Base-by-base conservation (phyloP, 2,113 vertebrate genomes). In the Vireo altiloquus region DNA sequence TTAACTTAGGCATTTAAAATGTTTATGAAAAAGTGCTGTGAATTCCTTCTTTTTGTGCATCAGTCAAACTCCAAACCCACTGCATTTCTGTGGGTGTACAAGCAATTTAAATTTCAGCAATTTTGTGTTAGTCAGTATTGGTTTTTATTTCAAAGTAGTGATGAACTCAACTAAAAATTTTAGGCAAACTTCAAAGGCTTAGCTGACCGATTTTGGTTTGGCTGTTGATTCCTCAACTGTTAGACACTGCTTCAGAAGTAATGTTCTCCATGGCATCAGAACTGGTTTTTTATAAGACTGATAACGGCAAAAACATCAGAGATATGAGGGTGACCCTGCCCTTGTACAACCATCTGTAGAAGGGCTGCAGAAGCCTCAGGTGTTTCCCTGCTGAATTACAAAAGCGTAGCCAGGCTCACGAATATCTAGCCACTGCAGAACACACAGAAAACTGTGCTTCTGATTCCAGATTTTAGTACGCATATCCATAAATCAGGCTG, bases 71-170 rank as follows among this genome's bases (percentile, higher is more conserved):
- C 60, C 33, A 95, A 97, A 53, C 71, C 68, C 87, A 95, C 81
- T 93, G 82, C 54, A 92, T 87, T 95, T 91, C 95, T 75, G 94
- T 97, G 92, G 94, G 94, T 42, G 92, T 97, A 87, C 56, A 92
- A 96, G 92, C 83, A 96, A 95, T 95, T 95, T 80, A 86, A 65
- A 86, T 84, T 84, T 81, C 87, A 95, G 90, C 53, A 91, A 90
- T 96, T 87, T 95, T 71, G 59, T 86, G 50, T 93, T 88, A 91
- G 49, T 94, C 91, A 83, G 76, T 87, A 87, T 68, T 95, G 66
- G 12, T 76, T 89, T 80, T 91, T 92, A 83, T 82, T 94, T 92
- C 65, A 42, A 87, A 84, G 64, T 33, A 89, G 65, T 3, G 18
- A 52, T 54, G 44, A 96, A 82, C 64, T 92, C 68, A 76, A 18